These are phyloP conservation scores for Onthophagus taurus DNA, from an alignment of 1,140 invertebrate genomes.

Conservation along the genomic window DNA sequence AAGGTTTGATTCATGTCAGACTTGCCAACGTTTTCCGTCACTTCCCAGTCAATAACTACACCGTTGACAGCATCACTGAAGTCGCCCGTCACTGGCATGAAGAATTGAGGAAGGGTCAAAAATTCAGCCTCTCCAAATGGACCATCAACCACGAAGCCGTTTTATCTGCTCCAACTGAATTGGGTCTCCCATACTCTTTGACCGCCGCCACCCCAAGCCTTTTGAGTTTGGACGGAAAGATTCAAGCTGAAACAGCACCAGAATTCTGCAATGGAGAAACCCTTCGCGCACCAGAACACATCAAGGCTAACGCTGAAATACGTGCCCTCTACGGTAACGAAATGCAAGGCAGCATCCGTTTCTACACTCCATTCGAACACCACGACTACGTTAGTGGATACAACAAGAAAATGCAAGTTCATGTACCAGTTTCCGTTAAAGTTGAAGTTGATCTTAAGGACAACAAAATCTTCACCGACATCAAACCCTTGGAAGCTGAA, in stretches of 20 bases:
- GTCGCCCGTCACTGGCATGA: constrained; percentile 33
- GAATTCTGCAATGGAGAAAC: constrained; percentile 20
- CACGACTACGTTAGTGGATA: constrained; percentile 48
- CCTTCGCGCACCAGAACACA: constrained; percentile 19
- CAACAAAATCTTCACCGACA: no score
- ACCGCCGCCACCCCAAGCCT: constrained; percentile 46
- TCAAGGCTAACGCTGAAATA: constrained; percentile 39
- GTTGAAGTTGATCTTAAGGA: constrained; percentile 39
- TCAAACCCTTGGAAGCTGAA: constrained; percentile 26
- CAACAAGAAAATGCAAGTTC: constrained; percentile 45
- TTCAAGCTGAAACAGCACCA: constrained; percentile 37
- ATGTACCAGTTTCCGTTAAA: constrained; percentile 42
- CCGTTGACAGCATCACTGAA: constrained; percentile 37
- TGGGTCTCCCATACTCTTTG: constrained; percentile 56
- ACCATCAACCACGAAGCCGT: constrained; percentile 42
- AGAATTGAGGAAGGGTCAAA: constrained; percentile 38
- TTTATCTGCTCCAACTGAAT: constrained; percentile 54
- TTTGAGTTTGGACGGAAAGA: constrained; percentile 37
- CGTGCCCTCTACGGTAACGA: constrained; percentile 41
- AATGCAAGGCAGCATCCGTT: constrained; percentile 48
- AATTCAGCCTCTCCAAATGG: constrained; percentile 47
- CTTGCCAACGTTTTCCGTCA: constrained; percentile 38
- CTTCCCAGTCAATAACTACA: constrained; percentile 47
- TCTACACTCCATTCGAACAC: constrained; percentile 51
- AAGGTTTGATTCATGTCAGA: constrained; percentile 43